Conservation (phyloP, 2,888 invertebrate genomes). For the Dyspetes luteomarginatus region DNA sequence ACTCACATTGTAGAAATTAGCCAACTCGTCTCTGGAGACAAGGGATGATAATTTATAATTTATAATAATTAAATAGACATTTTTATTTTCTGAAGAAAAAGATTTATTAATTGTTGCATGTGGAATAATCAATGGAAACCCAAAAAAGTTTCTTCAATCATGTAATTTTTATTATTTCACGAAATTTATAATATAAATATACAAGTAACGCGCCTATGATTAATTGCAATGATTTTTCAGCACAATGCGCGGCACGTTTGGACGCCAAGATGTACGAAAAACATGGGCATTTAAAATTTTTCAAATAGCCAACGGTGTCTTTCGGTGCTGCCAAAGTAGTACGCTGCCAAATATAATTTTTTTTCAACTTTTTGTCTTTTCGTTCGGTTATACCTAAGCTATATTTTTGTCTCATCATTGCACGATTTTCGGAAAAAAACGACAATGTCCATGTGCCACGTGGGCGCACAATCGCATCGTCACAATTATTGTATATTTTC, state of each 20-base stretch:
- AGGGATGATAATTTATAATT: too few species aligned
- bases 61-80: too few species aligned
- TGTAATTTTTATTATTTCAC: conserved; percentile 63
- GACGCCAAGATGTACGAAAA: not conserved
- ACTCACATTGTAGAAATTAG: too few species aligned
- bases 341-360: conserved; percentile 26
- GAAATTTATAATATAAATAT: conserved; percentile 63
- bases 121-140: conserved; percentile 49
- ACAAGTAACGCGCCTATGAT: conserved; percentile 58
- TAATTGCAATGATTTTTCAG: not conserved
- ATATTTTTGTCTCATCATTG: conserved; percentile 40
- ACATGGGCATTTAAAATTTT: conserved; percentile 18
- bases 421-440: conserved; percentile 50
- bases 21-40: too few species aligned
- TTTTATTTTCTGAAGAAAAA: not conserved
- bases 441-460: conserved; percentile 17
- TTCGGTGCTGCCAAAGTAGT: not conserved
- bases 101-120: not conserved
- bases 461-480: conserved; percentile 41
- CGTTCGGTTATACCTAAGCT: conserved; percentile 13
- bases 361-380: conserved; percentile 10
- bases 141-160: conserved; percentile 50
- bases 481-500: conserved; percentile 59
- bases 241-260: not conserved
- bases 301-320: conserved; percentile 19